Conservation (phyloP, 2,113 vertebrate genomes). For the Paedocypris sp. region DNA sequence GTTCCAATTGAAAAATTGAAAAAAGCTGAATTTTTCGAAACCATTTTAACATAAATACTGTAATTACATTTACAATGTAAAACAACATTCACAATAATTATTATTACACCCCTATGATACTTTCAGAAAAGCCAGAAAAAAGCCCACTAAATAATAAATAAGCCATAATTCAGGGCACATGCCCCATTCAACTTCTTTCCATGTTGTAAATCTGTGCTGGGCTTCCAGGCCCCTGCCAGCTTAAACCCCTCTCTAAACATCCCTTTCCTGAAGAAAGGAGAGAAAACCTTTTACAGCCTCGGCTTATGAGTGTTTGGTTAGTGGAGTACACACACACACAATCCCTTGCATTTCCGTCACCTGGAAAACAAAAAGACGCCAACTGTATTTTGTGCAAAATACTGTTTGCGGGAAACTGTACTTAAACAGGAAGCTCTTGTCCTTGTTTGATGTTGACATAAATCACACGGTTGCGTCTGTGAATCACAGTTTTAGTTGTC, state of each 20-base stretch:
- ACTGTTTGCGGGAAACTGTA: not conserved
- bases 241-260: constrained; percentile 27
- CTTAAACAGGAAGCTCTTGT: not conserved
- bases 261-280: constrained; percentile 16
- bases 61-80: too few relatives aligned
- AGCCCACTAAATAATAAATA: too few relatives aligned
- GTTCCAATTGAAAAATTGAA: too few relatives aligned
- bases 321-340: constrained; percentile 8
- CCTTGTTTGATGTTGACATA: not conserved
- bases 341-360: not conserved
- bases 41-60: too few relatives aligned
- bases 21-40: too few relatives aligned
- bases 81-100: too few relatives aligned
- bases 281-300: constrained; percentile 30
- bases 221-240: too few relatives aligned
- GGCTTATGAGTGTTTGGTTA: constrained; percentile 31
- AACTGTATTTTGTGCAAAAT: not conserved
- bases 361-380: not conserved
- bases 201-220: too few relatives aligned
- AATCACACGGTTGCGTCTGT: not conserved
- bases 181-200: too few relatives aligned
- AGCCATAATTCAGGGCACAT: too few relatives aligned
- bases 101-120: too few relatives aligned
- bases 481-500: not conserved
- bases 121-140: too few relatives aligned